These are phyloP conservation scores for Acleris literana DNA, from an alignment of 2,888 invertebrate genomes.

Conservation along the genomic window DNA sequence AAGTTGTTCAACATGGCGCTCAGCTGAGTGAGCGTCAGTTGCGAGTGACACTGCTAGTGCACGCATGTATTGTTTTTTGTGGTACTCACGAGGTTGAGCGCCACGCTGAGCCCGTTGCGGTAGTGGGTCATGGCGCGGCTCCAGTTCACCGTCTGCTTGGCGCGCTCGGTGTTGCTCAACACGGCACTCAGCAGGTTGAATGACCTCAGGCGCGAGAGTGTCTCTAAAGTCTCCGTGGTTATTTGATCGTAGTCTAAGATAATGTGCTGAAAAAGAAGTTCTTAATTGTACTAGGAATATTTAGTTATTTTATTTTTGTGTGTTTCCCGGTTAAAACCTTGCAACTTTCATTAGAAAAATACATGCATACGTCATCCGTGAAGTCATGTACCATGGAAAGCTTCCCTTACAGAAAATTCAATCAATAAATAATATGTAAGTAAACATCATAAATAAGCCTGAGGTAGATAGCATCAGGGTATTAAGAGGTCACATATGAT, in stretches of 20 bases:
- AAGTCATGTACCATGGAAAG: no score
- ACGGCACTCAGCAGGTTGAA: conserved; percentile 57
- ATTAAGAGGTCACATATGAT: no score
- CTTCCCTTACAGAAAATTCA: no score
- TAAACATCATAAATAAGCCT: no score
- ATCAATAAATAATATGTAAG: no score
- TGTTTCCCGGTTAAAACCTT: no score
- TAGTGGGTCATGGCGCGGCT: conserved; percentile 45
- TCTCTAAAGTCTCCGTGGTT: conserved; percentile 53
- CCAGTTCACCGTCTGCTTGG: conserved; percentile 56
- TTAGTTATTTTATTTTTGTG: no score
- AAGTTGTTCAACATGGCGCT: conserved; percentile 57
- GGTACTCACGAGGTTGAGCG: conserved; percentile 59
- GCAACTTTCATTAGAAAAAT: no score
- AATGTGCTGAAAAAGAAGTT: conserved; percentile 55
- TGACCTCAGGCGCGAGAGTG: conserved; percentile 53
- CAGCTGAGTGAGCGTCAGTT: conserved; percentile 46
- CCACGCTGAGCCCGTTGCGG: conserved; percentile 50
- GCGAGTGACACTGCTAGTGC: no score
- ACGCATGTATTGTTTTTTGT: background rate
- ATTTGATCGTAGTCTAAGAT: conserved; percentile 63
- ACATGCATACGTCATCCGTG: no score
- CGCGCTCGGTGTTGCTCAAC: conserved; percentile 47
- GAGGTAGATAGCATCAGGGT: no score
- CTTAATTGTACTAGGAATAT: no score